A percentile compares a stretch with the other conserved stretches of the same genome.
Evolutionary conservation across 2,888 invertebrate genomes (phyloP).

Genomic region (Noctuana brunneofusca): DNA sequence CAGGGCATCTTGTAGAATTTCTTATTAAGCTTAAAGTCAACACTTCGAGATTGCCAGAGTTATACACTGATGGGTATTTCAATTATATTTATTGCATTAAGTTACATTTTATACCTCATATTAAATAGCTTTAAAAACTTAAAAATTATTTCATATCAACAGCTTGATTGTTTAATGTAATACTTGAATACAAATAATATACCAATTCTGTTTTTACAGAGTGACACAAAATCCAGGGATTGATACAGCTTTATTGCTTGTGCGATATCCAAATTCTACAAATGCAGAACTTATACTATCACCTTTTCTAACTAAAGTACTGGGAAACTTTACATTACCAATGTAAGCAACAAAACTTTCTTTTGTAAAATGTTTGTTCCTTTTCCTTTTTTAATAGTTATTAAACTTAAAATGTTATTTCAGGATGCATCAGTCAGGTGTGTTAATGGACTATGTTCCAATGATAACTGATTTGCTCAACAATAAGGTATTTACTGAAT

Average conservation of each 20-base stretch:
- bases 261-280: slow-evolving; percentile 81
- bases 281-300: slow-evolving; percentile 77
- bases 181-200: no score
- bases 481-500: slow-evolving; percentile 64
- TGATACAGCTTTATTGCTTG: slow-evolving; percentile 79
- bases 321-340: slow-evolving; percentile 73
- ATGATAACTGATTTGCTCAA: slow-evolving; percentile 79
- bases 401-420: slow-evolving; percentile 40
- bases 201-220: slow-evolving; percentile 52
- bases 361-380: no score
- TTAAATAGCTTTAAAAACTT: no score
- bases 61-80: slow-evolving; percentile 74
- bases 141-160: no score
- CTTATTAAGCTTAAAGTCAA: slow-evolving; percentile 85
- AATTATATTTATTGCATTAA: background rate
- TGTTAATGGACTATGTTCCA: slow-evolving; percentile 83
- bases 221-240: slow-evolving; percentile 70
- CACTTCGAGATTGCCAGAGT: slow-evolving; percentile 83
- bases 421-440: slow-evolving; percentile 78
- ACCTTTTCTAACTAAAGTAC: slow-evolving; percentile 69
- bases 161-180: no score
- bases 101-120: background rate
- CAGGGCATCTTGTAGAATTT: slow-evolving; percentile 84
- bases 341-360: slow-evolving; percentile 57
- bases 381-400: no score